Evolutionary conservation across 2,797 vertebrate species (phyloP).

Genomic region (Dallia pectoralis): DNA sequence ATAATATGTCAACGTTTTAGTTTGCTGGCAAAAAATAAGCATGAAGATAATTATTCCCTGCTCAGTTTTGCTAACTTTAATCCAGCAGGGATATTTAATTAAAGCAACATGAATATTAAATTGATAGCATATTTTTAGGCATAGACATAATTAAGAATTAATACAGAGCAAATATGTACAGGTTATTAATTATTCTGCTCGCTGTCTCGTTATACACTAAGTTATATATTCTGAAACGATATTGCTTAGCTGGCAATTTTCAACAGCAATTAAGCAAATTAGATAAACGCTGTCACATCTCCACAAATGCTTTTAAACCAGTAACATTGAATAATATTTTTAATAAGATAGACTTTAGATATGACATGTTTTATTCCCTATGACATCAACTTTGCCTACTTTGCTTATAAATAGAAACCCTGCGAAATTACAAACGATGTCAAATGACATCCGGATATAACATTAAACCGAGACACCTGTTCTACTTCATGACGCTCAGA

Average conservation of each 20-base stretch:
- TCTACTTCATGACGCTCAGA: not conserved
- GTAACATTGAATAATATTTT: not conserved
- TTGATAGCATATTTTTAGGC: not conserved
- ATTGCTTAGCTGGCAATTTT: not conserved
- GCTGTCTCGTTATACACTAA: too few relatives aligned
- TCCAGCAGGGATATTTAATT: not conserved
- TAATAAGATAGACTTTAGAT: too few relatives aligned
- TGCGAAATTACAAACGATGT: not conserved
- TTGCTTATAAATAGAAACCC: not conserved
- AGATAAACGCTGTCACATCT: not conserved
- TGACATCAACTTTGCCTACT: not conserved
- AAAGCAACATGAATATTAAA: not conserved
- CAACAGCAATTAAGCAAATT: too few relatives aligned
- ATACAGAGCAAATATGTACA: not conserved
- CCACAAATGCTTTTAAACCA: not conserved
- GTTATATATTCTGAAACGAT: not conserved
- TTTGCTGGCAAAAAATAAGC: not conserved
- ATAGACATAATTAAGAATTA: not conserved
- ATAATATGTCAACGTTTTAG: not conserved
- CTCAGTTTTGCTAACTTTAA: not conserved
- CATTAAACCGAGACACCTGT: not conserved
- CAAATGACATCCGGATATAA: not conserved
- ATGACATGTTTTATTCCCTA: not conserved
- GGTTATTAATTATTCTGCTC: too few relatives aligned
- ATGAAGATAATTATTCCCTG: not conserved